phyloP scores from a whole-genome alignment of 2,113 vertebrate genomes.

The Ophiodon elongatus region DNA sequence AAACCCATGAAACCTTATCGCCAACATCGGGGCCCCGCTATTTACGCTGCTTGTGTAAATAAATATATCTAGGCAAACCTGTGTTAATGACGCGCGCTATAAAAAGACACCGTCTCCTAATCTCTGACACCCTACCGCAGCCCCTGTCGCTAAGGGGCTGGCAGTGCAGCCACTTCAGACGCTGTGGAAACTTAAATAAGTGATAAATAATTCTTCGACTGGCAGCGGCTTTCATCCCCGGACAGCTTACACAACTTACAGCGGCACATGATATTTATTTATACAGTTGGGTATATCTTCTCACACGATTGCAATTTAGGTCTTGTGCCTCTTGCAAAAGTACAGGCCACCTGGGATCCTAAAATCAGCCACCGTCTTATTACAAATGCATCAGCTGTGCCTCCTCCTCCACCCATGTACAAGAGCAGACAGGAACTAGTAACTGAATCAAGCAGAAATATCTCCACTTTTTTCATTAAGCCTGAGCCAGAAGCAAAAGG shows the following conservation, averaged over 20 bases:
- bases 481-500: background rate
- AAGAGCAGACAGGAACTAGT: conserved; percentile 13
- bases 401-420: background rate
- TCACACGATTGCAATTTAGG: conserved; percentile 69
- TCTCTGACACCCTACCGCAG: conserved; percentile 75
- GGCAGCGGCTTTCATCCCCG: conserved; percentile 71
- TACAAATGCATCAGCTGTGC: conserved; percentile 38
- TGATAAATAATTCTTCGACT: conserved; percentile 79
- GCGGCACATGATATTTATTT: conserved; percentile 80
- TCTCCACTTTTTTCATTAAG: background rate
- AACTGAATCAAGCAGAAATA: background rate
- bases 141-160: conserved; percentile 67
- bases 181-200: conserved; percentile 81
- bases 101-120: conserved; percentile 83
- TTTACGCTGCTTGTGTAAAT: conserved; percentile 88
- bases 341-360: conserved; percentile 56
- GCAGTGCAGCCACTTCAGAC: conserved; percentile 68
- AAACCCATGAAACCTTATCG: conserved; percentile 81
- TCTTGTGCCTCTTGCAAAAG: conserved; percentile 63
- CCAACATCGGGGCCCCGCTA: conserved; percentile 74
- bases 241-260: conserved; percentile 79
- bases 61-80: conserved; percentile 86
- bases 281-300: conserved; percentile 76
- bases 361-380: conserved; percentile 37
- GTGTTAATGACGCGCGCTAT: conserved; percentile 83